Conservation (phyloP, 2,113 vertebrate species). For the Zosterops hypoxanthus region DNA sequence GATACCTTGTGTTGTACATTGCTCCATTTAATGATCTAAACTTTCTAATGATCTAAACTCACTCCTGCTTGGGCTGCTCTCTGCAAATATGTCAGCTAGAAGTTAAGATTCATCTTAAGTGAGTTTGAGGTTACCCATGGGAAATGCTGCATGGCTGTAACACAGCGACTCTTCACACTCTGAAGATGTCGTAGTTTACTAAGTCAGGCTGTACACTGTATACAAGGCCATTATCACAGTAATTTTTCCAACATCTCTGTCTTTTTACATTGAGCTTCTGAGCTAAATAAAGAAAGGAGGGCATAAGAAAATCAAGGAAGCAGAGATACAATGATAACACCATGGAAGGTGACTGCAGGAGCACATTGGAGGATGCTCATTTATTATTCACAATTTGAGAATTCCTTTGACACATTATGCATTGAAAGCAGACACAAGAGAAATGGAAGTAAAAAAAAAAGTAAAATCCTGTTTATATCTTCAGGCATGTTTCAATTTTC, state of each 20-base stretch:
- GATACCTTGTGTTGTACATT: not conserved
- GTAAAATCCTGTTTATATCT: not conserved
- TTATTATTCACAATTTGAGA: not conserved
- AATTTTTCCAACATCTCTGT: not conserved
- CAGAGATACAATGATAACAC: not conserved
- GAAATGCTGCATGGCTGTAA: not conserved
- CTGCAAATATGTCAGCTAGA: not conserved
- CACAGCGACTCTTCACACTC: not conserved
- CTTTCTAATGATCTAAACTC: not conserved
- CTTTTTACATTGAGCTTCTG: not conserved
- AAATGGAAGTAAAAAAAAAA: not conserved
- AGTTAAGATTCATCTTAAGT: not conserved
- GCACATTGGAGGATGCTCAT: not conserved
- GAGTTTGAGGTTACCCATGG: not conserved
- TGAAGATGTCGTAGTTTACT: not conserved
- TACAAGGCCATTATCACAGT: not conserved
- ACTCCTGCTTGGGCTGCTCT: not conserved
- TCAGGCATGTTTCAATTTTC: slow-evolving; percentile 14
- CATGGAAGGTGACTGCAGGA: not conserved
- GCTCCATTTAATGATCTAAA: not conserved
- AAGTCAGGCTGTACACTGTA: not conserved
- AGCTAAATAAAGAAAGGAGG: not conserved
- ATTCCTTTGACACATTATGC: not conserved
- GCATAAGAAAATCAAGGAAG: not conserved
- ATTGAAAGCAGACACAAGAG: not conserved